Evolutionary conservation across 2,888 invertebrate species (phyloP).

Genomic region (Ormyrus thymus): DNA sequence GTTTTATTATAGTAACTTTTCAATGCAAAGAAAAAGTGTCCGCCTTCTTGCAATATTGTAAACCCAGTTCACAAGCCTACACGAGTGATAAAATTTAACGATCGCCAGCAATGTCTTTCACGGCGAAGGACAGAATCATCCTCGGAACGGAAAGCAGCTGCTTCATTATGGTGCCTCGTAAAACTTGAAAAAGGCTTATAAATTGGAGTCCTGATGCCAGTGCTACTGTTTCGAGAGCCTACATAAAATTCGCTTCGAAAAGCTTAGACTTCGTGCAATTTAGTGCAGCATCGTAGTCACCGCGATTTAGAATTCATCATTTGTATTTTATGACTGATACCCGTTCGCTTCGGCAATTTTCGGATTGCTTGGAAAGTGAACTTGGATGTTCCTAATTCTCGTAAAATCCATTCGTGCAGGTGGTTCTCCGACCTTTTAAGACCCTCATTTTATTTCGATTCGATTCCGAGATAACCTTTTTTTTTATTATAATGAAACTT

Average conservation of each 20-base stretch:
- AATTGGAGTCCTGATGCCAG: slow-evolving; percentile 14
- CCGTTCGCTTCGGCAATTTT: neutral
- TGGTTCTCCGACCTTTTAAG: too few species aligned
- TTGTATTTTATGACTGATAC: slow-evolving; percentile 12
- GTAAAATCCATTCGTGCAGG: too few species aligned
- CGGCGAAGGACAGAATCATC: slow-evolving; percentile 19
- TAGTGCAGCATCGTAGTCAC: neutral
- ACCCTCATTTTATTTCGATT: too few species aligned
- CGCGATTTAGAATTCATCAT: slow-evolving; percentile 17
- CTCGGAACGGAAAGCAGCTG: neutral
- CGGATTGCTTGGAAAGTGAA: too few species aligned
- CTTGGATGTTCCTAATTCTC: too few species aligned
- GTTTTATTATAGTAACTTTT: too few species aligned
- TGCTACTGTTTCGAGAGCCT: too few species aligned
- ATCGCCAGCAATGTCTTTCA: slow-evolving; percentile 3
- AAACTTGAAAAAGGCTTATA: slow-evolving; percentile 29
- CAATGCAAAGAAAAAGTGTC: too few species aligned
- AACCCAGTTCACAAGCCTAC: slow-evolving; percentile 1
- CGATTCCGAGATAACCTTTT: too few species aligned
- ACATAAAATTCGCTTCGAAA: neutral
- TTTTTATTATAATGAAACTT: too few species aligned
- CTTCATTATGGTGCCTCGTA: slow-evolving; percentile 31
- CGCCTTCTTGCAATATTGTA: slow-evolving; percentile 6
- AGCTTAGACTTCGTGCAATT: slow-evolving; percentile 8
- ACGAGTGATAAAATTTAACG: slow-evolving; percentile 28